Evolutionary conservation across 1,140 invertebrate genomes (phyloP), one percentile per base, ranked within the genome.

Genomic region (Drosophila kanapiae): DNA sequence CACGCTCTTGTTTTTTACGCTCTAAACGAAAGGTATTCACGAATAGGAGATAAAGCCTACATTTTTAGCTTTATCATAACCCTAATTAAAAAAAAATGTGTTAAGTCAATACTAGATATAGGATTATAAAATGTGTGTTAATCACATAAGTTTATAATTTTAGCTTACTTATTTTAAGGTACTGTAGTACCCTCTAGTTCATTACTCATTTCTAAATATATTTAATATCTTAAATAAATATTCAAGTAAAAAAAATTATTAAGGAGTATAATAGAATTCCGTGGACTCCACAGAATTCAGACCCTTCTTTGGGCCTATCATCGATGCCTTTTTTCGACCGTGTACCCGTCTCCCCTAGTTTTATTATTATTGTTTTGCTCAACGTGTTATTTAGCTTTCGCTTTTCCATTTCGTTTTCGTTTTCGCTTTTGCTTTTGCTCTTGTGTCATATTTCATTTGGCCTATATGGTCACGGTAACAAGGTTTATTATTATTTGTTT

Each of bases 401-500:
- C 56, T 60, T 59, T 64, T 18, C 47, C 56, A 31, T 51, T 51
- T 76, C 57, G 64, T 23, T 70, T 58, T 72, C 37, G 63, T 14
- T 69, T 43, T 76, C 57, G 64, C 16, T 70, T 58, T 72, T 29
- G 63, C 11, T 69, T 43, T 71, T 42, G 43, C 37, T 53, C 53
- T 78, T 69, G 49, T 72, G 72, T 68, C 81, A 90, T 88, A 78
- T 88, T 84, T 87, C 64, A 80, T 79, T 72, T 78, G 85, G 84
- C 77, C 69, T 90, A 78, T 69, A 84, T 84, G 85, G 81, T 75
- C 87, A 91, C 85, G 81, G 69, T 90, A 75, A 72, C 70, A 79
- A 61, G 82, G 85, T 90, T 90, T 90, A 90, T 90, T 85, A 90
- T 90, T 90, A 90, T 90, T 90, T 88, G 72, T 64, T 87, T 83